These are phyloP conservation scores for Semnornis frantzii DNA, from an alignment of 2,113 vertebrate genomes.

Conservation along the genomic window DNA sequence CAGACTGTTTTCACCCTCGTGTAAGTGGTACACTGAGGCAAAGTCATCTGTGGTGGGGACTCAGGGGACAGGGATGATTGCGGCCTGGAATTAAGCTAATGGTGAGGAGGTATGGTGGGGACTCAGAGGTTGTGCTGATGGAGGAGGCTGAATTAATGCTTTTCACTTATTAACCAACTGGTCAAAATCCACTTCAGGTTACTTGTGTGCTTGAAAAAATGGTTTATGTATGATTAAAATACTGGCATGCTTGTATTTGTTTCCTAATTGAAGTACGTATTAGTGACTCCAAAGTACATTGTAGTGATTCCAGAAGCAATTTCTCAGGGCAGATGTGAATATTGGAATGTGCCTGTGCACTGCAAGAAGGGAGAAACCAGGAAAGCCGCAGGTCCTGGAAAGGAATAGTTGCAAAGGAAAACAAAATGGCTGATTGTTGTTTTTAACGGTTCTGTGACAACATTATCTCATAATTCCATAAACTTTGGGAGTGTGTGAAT, in stretches of 20 bases:
- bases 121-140: background rate
- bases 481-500: background rate
- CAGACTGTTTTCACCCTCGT: rapidly evolving
- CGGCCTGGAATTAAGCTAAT: no score
- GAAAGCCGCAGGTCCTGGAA: background rate
- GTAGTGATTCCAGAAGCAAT: background rate
- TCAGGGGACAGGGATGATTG: rapidly evolving
- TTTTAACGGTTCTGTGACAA: background rate
- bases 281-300: background rate
- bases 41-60: background rate
- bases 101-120: background rate
- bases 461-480: background rate
- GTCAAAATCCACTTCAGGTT: background rate
- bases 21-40: background rate
- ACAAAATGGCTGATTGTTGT: background rate
- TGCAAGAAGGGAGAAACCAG: background rate
- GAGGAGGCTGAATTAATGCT: background rate
- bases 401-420: background rate
- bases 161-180: no score
- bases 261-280: background rate
- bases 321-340: background rate
- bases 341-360: background rate
- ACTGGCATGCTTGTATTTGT: background rate
- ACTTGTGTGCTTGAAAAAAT: background rate
- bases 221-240: background rate